A percentile compares a stretch with the other conserved stretches of the same genome.
These are phyloP conservation scores for Oscheius sp. DNA, from an alignment of 2,888 invertebrate genomes.

Conservation along the genomic window DNA sequence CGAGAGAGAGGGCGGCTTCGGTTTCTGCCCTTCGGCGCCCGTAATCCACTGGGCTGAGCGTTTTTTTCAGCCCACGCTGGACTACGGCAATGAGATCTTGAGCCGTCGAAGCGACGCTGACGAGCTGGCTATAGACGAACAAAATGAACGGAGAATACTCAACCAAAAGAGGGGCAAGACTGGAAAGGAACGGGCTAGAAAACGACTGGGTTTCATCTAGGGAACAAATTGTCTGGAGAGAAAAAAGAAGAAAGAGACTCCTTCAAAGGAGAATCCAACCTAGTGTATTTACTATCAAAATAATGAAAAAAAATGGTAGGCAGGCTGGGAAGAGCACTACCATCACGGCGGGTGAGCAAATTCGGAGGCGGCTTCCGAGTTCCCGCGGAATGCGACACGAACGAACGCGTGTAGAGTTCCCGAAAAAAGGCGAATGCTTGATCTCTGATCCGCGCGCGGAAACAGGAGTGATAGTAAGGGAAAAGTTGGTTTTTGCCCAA, in stretches of 20 bases:
- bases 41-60: constrained; percentile 34
- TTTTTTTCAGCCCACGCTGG: constrained; percentile 34
- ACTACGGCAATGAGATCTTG: constrained; percentile 36
- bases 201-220: neutral
- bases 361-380: constrained; percentile 31
- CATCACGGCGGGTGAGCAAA: constrained; percentile 16
- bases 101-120: constrained; percentile 20
- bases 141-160: constrained; percentile 12
- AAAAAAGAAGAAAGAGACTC: neutral
- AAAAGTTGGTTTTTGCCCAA: constrained; percentile 3
- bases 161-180: constrained; percentile 8
- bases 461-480: constrained; percentile 30
- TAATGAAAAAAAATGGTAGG: neutral
- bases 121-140: constrained; percentile 14
- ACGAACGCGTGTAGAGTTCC: constrained; percentile 37
- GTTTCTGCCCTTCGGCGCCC: constrained; percentile 36
- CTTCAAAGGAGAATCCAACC: neutral
- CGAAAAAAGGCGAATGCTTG: constrained; percentile 36
- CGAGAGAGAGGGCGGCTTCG: constrained; percentile 23
- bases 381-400: constrained; percentile 34
- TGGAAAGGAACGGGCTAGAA: neutral
- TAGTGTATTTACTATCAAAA: neutral
- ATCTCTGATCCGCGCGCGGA: constrained; percentile 33
- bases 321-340: constrained; percentile 13
- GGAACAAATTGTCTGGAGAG: constrained; percentile 4